Evolutionary conservation across 2,888 invertebrate genomes (phyloP).

Genomic region (Acronicta alni): DNA sequence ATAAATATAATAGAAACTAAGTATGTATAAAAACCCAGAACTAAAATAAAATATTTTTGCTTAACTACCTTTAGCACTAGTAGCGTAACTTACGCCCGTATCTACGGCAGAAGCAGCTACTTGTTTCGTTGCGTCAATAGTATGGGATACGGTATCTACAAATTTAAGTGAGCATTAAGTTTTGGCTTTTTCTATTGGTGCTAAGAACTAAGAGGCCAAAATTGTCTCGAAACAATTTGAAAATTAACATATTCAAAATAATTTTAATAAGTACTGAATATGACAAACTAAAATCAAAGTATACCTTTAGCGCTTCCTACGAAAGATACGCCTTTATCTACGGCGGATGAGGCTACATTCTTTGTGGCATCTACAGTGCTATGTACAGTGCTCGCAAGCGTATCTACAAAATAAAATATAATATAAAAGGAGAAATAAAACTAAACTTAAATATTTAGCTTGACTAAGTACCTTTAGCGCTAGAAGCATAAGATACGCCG

Average conservation of each 20-base stretch:
- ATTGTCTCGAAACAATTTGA: too few species aligned
- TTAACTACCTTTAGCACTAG: conserved; percentile 68
- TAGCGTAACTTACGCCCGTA: conserved; percentile 63
- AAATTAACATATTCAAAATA: too few species aligned
- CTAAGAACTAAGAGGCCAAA: too few species aligned
- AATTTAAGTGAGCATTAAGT: too few species aligned
- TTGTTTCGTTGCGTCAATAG: conserved; percentile 66
- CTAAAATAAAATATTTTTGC: too few species aligned
- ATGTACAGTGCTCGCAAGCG: conserved; percentile 64
- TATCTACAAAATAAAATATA: conserved; percentile 40
- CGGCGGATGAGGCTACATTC: conserved; percentile 68
- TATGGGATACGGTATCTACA: too few species aligned
- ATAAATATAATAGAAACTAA: too few species aligned
- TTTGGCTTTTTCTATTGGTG: too few species aligned
- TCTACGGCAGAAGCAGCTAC: conserved; percentile 63
- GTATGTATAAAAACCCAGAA: too few species aligned
- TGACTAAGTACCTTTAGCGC: conserved; percentile 69
- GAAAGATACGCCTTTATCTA: conserved; percentile 66
- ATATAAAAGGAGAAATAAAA: conserved; percentile 10
- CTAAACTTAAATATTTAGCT: background rate
- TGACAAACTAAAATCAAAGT: too few species aligned
- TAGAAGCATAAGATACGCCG: conserved; percentile 65
- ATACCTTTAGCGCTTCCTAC: conserved; percentile 72
- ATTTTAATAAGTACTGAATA: too few species aligned
- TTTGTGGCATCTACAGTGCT: conserved; percentile 75